Percentiles rank a stretch among this genome's conserved stretches.
phyloP scores from a whole-genome alignment of 2,888 invertebrate species.

The Scaptomyza polygonia region DNA sequence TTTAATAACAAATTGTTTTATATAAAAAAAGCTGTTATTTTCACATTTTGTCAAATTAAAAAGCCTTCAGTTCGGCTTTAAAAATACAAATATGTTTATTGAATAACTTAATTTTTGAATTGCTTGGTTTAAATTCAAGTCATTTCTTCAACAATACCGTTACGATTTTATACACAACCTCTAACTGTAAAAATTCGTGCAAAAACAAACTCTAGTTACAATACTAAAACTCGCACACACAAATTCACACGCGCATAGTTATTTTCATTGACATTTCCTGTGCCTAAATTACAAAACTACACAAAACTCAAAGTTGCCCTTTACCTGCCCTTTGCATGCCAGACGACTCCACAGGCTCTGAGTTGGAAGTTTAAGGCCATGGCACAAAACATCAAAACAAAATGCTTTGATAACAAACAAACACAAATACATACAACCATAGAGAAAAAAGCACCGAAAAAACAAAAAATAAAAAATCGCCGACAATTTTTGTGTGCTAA shows the following conservation, averaged over 20 bases:
- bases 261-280: slow-evolving; percentile 70
- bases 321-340: slow-evolving; percentile 15
- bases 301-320: slow-evolving; percentile 7
- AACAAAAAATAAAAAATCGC: slow-evolving; percentile 35
- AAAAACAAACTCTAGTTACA: not conserved
- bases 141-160: not conserved
- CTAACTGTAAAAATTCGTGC: not conserved
- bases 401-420: slow-evolving; percentile 27
- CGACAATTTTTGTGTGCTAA: slow-evolving; percentile 59
- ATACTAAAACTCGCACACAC: not conserved
- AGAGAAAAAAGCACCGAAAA: slow-evolving; percentile 18
- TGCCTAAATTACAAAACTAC: slow-evolving; percentile 41
- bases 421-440: slow-evolving; percentile 8
- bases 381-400: slow-evolving; percentile 45
- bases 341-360: slow-evolving; percentile 5
- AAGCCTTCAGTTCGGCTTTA: too few relatives aligned
- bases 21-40: too few relatives aligned
- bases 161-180: not conserved
- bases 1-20: too few relatives aligned
- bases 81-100: too few relatives aligned
- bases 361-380: slow-evolving; percentile 16
- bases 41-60: too few relatives aligned
- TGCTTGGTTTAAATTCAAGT: too few relatives aligned
- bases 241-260: slow-evolving; percentile 21
- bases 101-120: too few relatives aligned